These are phyloP conservation scores for Brachypodius melanocephalos DNA, from an alignment of 2,113 vertebrate species.

Conservation along the genomic window DNA sequence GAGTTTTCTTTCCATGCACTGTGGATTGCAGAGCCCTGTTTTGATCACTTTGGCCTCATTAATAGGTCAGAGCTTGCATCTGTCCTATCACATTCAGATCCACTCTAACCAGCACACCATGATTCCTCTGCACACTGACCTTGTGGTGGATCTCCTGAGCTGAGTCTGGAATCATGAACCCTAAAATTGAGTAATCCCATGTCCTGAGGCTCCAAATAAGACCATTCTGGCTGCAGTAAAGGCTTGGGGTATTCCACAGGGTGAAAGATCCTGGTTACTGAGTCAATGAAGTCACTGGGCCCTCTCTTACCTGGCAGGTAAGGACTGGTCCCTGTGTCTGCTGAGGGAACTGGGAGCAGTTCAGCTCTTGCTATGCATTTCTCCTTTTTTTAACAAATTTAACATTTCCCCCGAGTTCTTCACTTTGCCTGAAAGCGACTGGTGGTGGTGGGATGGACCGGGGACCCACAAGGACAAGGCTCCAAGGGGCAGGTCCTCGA, in stretches of 20 bases:
- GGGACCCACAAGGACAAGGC: neutral
- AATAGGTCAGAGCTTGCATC: neutral
- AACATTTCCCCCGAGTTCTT: neutral
- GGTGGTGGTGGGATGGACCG: neutral
- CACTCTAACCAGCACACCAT: accelerated
- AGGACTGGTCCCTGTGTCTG: neutral
- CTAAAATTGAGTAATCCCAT: neutral
- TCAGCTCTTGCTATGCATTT: neutral
- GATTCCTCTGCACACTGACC: neutral
- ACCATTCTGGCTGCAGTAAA: neutral
- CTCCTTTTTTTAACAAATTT: neutral
- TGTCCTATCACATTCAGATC: neutral
- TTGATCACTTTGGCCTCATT: neutral
- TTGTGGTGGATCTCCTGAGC: neutral
- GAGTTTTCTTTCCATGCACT: accelerated
- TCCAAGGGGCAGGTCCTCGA: slow-evolving; percentile 38
- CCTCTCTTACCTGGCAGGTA: neutral
- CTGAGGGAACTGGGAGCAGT: neutral
- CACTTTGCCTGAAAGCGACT: neutral
- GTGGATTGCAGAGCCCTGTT: neutral
- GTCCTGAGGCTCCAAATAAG: neutral
- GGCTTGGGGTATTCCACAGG: neutral
- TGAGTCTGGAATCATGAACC: neutral
- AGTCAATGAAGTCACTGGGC: neutral
- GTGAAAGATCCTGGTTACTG: neutral